These are phyloP conservation scores for Thymelicus lineola DNA, from an alignment of 2,888 invertebrate genomes.

Conservation along the genomic window DNA sequence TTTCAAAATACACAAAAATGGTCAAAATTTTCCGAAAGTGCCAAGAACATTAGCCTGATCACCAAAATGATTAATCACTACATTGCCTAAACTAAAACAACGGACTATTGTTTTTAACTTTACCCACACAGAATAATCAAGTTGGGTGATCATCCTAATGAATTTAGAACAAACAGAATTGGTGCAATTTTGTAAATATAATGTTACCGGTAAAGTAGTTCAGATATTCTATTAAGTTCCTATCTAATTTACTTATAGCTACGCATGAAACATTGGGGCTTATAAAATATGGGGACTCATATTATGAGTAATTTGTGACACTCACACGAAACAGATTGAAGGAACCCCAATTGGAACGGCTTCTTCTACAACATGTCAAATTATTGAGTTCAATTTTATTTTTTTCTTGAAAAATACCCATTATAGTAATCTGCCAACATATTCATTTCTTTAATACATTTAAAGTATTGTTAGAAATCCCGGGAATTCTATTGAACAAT, in stretches of 20 bases:
- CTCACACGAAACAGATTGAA: too few species aligned
- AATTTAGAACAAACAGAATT: not conserved
- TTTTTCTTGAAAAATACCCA: too few species aligned
- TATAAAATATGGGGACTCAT: too few species aligned
- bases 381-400: too few species aligned
- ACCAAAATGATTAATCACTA: constrained; percentile 1
- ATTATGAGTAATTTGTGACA: too few species aligned
- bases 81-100: not conserved
- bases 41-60: constrained; percentile 4
- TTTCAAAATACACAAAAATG: not conserved
- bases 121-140: not conserved
- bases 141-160: not conserved
- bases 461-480: too few species aligned
- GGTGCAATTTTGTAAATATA: not conserved
- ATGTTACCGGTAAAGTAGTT: not conserved
- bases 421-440: too few species aligned
- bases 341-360: too few species aligned
- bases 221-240: not conserved
- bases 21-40: not conserved
- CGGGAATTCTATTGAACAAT: not conserved
- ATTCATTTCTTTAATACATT: too few species aligned
- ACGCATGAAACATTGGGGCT: too few species aligned
- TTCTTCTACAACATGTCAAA: too few species aligned
- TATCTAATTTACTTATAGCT: not conserved
- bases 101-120: constrained; percentile 2